Base-by-base conservation (phyloP, 2,797 vertebrate species). In the Microchirus variegatus region DNA sequence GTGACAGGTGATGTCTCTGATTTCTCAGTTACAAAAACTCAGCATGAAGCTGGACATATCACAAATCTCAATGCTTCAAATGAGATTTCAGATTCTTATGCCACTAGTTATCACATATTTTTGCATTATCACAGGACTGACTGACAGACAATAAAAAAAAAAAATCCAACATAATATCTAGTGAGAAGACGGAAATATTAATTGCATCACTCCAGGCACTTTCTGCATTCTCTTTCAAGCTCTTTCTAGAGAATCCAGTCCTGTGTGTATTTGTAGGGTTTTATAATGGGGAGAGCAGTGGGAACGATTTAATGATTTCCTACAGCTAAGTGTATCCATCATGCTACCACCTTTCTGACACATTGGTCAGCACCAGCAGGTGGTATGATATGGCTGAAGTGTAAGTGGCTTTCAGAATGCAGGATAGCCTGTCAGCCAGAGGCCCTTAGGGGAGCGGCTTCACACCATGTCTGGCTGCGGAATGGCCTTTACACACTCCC, bases 391-490 rank as follows among this genome's bases (percentile, higher is more conserved):
- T 81, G 81, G 85, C 84, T 84, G 69, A 78, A 82, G 84, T 84
- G 84, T 86, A 90, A 90, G 90, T 89, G 89, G 86, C 85, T 88
- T 83, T 89, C 86, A 89, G 77, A 87, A 84, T 91, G 84, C 80
- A 82, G 80, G 84, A 91, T 90, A 82, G 84, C 71, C 86, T 91
- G 89, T 91, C 90, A 90, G 87, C 70, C 60, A 14, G 65, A 66
- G 48, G 70, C 78, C 90, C 84, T 85, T 55, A 62, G 84, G 84
- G 85, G 75, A 76, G 53, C 71, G 53, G 77, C 78, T 85, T 82
- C 83, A 85, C 82, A 77, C 84, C 73, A 77, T 69, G 75, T 81
- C 78, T 80, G 65, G 53, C 69, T 77, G 73, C 77, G 75, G 81
- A 85, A 87, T 89, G 87, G 86, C 80, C 83, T 88, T 87, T 84